Evolutionary conservation across 2,888 invertebrate genomes (phyloP), one percentile per base, ranked within the genome.

Genomic region (Lithophane ornitopus): DNA sequence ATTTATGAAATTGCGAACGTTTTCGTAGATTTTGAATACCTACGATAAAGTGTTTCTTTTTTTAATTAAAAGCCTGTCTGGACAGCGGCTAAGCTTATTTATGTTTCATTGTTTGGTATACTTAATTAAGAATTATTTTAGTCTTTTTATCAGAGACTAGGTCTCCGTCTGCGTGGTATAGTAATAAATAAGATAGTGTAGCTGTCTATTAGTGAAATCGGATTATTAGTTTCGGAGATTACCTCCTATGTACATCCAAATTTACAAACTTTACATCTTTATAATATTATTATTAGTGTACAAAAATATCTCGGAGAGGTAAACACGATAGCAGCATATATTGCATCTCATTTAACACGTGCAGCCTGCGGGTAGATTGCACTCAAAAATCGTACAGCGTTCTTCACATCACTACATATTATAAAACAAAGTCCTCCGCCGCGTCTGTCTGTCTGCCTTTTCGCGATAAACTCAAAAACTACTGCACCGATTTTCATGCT

Each of bases 1-100:
- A 12, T 58, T 78, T 58, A 78, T 52, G 9, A 63, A 70, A 73
- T 22, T 22, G 11, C 7, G 3, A 74, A 58, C 2, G 7, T n/a
- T 59, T 26, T 59, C 12, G 3, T 74, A 22, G 16, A 46, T 58
- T 16, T 22, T 4, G 34, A 26, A 26, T 22, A n/a, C n/a, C n/a
- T n/a, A 72, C 12, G 34, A 34, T 8, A 7, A n/a, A n/a, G n/a
- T n/a, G n/a, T n/a, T n/a, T n/a, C n/a, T n/a, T 28, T 41, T 72
- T 28, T 19, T 34, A 6, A 41, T 39, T 19, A 3, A n/a, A 14
- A 54, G 28, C 11, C 28, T 22, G n/a, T 72, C n/a, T 72, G 41
- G 28, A 72, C 72, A n/a, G 3, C 19, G 4, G 41, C 16, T 52
- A 14, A 72, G n/a, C 41, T 54, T 52, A 19, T 61, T 61, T 26